phyloP scores from a whole-genome alignment of 2,113 vertebrate genomes.

The Syrmaticus mikado region DNA sequence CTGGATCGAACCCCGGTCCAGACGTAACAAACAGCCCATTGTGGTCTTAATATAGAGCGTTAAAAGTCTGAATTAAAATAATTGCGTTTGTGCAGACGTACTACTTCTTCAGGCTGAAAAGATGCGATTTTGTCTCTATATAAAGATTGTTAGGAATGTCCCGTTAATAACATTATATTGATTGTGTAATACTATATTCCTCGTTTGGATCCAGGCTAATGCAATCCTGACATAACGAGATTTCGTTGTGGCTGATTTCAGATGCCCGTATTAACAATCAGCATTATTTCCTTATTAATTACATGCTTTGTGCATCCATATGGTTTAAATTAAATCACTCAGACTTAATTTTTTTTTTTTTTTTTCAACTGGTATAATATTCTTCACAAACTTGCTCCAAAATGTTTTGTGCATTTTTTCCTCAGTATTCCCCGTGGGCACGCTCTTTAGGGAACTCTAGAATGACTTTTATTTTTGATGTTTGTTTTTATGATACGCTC shows the following conservation, averaged over 20 bases:
- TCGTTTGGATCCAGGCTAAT: neutral
- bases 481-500: conserved; percentile 45
- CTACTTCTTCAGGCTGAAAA: neutral
- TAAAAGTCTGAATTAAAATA: conserved; percentile 46
- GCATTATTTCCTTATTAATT: conserved; percentile 58
- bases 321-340: conserved; percentile 39
- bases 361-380: neutral
- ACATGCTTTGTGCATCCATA: conserved; percentile 16
- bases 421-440: neutral
- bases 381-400: conserved; percentile 13
- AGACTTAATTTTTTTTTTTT: neutral
- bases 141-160: conserved; percentile 30
- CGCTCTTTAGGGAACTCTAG: conserved; percentile 22
- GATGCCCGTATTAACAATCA: conserved; percentile 47
- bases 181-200: neutral
- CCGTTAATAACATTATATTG: neutral
- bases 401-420: neutral
- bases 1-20: neutral
- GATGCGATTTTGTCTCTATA: neutral
- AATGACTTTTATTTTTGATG: conserved; percentile 25
- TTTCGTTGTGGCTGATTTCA: conserved; percentile 49
- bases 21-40: conserved; percentile 31
- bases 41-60: neutral
- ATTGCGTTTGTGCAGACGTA: neutral
- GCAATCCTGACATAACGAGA: conserved; percentile 5